Evolutionary conservation across 2,797 vertebrate species (phyloP).

Genomic region (Diplodus sargus): DNA sequence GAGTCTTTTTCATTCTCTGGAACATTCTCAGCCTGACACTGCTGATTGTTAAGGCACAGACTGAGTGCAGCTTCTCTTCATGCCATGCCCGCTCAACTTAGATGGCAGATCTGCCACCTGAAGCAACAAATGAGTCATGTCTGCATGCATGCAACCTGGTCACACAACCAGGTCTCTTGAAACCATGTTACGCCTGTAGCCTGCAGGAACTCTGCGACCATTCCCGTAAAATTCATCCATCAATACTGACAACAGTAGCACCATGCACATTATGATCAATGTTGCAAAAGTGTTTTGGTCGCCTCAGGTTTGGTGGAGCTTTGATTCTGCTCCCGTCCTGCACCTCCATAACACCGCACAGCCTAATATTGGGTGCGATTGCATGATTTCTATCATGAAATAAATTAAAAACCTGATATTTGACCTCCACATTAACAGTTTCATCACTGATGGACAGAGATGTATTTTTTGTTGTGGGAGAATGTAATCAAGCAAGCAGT

Average conservation of each 20-base stretch:
- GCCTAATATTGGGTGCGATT: neutral
- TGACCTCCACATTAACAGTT: slow-evolving; percentile 29
- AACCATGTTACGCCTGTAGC: slow-evolving; percentile 37
- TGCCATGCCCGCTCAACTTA: slow-evolving; percentile 59
- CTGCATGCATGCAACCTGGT: slow-evolving; percentile 68
- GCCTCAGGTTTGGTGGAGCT: slow-evolving; percentile 55
- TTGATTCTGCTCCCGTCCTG: slow-evolving; percentile 46
- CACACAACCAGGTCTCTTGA: slow-evolving; percentile 67
- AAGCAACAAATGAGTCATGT: slow-evolving; percentile 76
- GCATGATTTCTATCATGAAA: neutral
- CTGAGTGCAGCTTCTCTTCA: slow-evolving; percentile 42
- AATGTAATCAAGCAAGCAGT: slow-evolving; percentile 25
- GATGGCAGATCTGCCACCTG: slow-evolving; percentile 62
- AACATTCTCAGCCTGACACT: slow-evolving; percentile 34
- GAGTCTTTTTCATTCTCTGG: slow-evolving; percentile 32
- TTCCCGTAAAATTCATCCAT: slow-evolving; percentile 69
- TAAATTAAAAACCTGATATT: slow-evolving; percentile 39
- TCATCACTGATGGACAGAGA: slow-evolving; percentile 9
- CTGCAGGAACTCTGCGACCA: slow-evolving; percentile 64
- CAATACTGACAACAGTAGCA: slow-evolving; percentile 65
- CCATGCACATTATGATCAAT: slow-evolving; percentile 67
- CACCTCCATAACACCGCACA: slow-evolving; percentile 11
- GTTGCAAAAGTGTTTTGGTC: slow-evolving; percentile 56
- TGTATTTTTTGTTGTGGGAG: slow-evolving; percentile 18
- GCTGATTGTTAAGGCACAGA: slow-evolving; percentile 43